Conservation (phyloP, 2,113 vertebrate genomes). For the Anseranas semipalmata region DNA sequence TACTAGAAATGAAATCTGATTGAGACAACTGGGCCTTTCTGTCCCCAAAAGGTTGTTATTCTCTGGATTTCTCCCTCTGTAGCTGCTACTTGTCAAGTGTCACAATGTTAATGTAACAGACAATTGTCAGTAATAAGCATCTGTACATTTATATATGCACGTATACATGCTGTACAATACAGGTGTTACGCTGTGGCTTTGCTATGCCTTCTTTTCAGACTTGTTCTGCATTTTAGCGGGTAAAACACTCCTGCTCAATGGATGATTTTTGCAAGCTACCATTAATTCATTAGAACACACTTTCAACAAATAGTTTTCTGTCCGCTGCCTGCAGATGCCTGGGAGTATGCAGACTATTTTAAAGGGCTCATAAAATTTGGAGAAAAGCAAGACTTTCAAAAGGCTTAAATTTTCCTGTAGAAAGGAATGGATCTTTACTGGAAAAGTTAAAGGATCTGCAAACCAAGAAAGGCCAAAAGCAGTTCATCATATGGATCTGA, state of each 20-base stretch:
- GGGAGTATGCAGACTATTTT: not conserved
- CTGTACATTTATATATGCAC: not conserved
- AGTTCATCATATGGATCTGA: not conserved
- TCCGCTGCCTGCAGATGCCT: not conserved
- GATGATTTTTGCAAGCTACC: not conserved
- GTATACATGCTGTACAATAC: not conserved
- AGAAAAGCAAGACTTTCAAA: not conserved
- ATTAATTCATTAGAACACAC: not conserved
- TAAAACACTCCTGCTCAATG: not conserved
- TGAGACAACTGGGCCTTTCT: not conserved
- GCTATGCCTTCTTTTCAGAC: not conserved
- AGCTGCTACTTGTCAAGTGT: not conserved
- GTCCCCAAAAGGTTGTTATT: not conserved
- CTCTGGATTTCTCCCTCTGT: not conserved
- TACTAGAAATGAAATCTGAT: not conserved
- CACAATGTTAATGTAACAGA: not conserved
- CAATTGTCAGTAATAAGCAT: not conserved
- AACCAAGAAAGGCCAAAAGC: not conserved
- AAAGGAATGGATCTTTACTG: not conserved
- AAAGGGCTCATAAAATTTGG: not conserved
- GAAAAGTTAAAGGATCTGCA: not conserved
- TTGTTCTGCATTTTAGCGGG: not conserved
- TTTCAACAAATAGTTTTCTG: not conserved
- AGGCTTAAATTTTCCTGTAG: not conserved
- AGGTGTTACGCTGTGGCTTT: not conserved